These are phyloP conservation scores for Actinostola sp. DNA, from an alignment of 92 coral and sea anemone species.

Conservation along the genomic window DNA sequence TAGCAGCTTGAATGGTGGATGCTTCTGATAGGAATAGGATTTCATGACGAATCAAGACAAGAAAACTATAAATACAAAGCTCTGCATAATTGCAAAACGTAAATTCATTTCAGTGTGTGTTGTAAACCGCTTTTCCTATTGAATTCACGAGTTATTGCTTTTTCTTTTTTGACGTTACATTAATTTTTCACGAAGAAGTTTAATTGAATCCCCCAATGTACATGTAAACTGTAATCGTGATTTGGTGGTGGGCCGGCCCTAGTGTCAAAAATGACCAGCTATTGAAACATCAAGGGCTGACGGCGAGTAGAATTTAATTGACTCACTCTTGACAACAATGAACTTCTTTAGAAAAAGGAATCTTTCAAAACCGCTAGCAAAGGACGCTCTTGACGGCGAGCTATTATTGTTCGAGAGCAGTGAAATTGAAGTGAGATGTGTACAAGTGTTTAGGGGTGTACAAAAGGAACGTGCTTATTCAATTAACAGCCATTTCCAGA, in stretches of 20 bases:
- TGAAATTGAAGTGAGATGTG: slow-evolving; percentile 18
- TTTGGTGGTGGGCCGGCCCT: slow-evolving; percentile 6
- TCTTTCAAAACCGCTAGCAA: slow-evolving; percentile 4
- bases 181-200: slow-evolving; percentile 5
- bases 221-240: slow-evolving; percentile 9
- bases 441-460: slow-evolving; percentile 13
- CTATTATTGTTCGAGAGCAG: slow-evolving; percentile 14
- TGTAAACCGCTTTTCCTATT: background rate
- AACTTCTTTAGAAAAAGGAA: slow-evolving; percentile 16
- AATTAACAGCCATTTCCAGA: slow-evolving; percentile 39
- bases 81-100: too few species aligned
- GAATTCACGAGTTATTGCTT: background rate
- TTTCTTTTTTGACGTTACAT: slow-evolving; percentile 4
- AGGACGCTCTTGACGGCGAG: background rate
- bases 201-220: background rate
- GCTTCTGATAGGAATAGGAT: too few species aligned
- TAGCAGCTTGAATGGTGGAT: too few species aligned
- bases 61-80: too few species aligned
- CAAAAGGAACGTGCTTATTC: slow-evolving; percentile 32
- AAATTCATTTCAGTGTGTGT: too few species aligned
- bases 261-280: slow-evolving; percentile 19
- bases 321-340: slow-evolving; percentile 24
- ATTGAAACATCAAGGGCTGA: slow-evolving; percentile 41
- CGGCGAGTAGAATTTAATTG: slow-evolving; percentile 27
- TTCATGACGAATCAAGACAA: too few species aligned